Base-by-base conservation (phyloP, 2,113 vertebrate genomes). In the Peucedramus taeniatus region DNA sequence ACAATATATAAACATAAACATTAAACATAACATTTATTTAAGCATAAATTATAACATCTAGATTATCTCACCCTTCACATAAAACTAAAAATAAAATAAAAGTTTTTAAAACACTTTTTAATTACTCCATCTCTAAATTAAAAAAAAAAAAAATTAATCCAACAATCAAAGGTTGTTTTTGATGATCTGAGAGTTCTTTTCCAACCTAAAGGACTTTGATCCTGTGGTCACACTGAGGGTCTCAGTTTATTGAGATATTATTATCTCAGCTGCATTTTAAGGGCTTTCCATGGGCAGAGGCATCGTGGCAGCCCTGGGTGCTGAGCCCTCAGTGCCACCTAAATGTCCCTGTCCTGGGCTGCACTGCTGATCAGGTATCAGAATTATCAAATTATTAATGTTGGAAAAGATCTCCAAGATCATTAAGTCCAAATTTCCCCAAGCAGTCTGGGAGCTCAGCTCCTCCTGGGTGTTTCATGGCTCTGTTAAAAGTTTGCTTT, bases 251-350 rank as follows among this genome's bases (percentile, higher is more conserved):
- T n/a, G n/a, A n/a, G n/a, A n/a, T n/a, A n/a, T n/a, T n/a, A n/a
- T n/a, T n/a, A n/a, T n/a, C 15, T 18, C 39, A 10, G 8, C 18
- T 70, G 64, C 27, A 8, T 71, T 94, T 79, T 76, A 26, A 51
- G 47, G 53, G 11, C 2, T 92, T 88, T 79, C 22, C 14, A 18
- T 18, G 53, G 30, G 21, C 23, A 83, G 30, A 63, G 13, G 10
- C n/a, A 35, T 30, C 0, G 0, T 65, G 45, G 23, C 20, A 51
- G 10, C 42, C 4, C 37, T 57, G 63, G 8, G 6, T 53, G 50
- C n/a, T 27, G 26, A n/a, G 20, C 13, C 47, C 15, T 75, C 33
- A 10, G 40, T 26, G 71, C 20, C 45, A 13, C 9, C 18, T 30
- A 9, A 47, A 70, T 1, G 1, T 10, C 13, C 42, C 49, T 35